A percentile compares a stretch with the other conserved stretches of the same genome.
phyloP scores from a whole-genome alignment of 2,797 vertebrate species.

The Enteromius unitaeniatus region DNA sequence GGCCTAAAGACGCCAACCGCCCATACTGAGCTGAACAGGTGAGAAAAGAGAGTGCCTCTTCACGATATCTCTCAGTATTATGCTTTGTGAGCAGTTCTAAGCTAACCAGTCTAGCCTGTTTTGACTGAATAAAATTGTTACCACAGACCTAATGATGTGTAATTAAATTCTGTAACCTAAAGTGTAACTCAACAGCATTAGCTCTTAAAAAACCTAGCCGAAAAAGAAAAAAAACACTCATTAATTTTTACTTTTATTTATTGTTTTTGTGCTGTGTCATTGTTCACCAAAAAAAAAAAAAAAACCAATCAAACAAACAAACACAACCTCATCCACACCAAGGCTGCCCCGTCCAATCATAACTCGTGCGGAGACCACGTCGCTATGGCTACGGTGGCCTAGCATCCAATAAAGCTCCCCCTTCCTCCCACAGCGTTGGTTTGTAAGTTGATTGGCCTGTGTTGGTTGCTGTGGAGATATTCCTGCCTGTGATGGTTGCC shows the following conservation, averaged over 20 bases:
- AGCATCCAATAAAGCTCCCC: conserved; percentile 83
- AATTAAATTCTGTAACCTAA: conserved; percentile 20
- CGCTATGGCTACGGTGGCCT: conserved; percentile 84
- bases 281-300: conserved; percentile 70
- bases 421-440: conserved; percentile 79
- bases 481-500: conserved; percentile 85
- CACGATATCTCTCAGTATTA: conserved; percentile 5
- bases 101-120: conserved; percentile 21
- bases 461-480: conserved; percentile 86
- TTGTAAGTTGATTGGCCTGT: conserved; percentile 83
- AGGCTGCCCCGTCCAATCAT: conserved; percentile 82
- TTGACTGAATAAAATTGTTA: conserved; percentile 4
- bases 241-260: conserved; percentile 79
- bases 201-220: conserved; percentile 23
- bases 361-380: conserved; percentile 82
- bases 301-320: conserved; percentile 64
- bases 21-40: conserved; percentile 84
- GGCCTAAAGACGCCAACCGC: conserved; percentile 97
- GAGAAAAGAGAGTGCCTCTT: not conserved
- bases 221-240: conserved; percentile 63
- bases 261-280: conserved; percentile 85
- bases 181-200: conserved; percentile 34
- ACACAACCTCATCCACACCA: conserved; percentile 73
- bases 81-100: conserved; percentile 35
- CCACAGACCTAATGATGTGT: not conserved